Evolutionary conservation across 2,888 invertebrate genomes (phyloP).

Genomic region (Eledone cirrhosa): DNA sequence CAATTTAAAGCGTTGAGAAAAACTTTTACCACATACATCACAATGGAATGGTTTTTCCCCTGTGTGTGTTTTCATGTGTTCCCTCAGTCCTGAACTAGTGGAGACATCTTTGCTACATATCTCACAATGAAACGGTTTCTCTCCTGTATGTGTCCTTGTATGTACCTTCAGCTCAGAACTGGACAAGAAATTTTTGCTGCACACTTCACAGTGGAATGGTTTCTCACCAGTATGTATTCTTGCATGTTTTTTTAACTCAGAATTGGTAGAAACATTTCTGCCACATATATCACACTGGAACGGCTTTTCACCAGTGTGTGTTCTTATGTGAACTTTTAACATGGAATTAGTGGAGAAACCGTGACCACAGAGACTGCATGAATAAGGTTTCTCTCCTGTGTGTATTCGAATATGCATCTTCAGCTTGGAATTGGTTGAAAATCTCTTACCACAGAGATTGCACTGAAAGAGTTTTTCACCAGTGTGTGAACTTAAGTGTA

Average conservation of each 20-base stretch:
- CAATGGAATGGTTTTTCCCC: constrained; percentile 6
- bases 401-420: neutral
- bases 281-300: neutral
- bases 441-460: neutral
- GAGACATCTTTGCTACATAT: neutral
- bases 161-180: neutral
- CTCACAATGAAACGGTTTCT: neutral
- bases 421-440: neutral
- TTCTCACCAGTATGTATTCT: constrained; percentile 7
- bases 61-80: neutral
- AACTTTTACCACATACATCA: neutral
- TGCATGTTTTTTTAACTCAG: neutral
- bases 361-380: neutral
- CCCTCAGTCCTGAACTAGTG: neutral
- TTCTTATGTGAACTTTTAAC: neutral
- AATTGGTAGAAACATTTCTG: neutral
- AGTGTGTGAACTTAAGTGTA: neutral
- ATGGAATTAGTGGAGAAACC: neutral
- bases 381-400: neutral
- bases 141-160: neutral
- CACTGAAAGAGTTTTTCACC: neutral
- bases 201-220: neutral
- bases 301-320: neutral
- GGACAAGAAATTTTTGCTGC: neutral
- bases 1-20: neutral